Conservation (phyloP, 2,113 vertebrate genomes). For the Tricholaema leucomelas region DNA sequence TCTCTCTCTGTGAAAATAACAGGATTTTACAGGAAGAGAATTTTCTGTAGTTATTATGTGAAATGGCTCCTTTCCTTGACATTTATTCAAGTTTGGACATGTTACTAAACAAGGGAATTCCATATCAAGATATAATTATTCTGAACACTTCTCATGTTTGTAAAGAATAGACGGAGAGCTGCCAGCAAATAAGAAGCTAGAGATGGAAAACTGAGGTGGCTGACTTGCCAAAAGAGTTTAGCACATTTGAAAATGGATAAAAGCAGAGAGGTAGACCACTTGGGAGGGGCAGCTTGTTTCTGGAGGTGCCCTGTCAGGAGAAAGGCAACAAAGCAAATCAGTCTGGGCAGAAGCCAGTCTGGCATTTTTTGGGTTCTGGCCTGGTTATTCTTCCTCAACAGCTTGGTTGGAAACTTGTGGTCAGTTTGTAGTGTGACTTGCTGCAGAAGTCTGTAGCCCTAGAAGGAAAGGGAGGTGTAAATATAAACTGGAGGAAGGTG, state of each 20-base stretch:
- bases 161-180: not conserved
- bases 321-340: not conserved
- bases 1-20: not conserved
- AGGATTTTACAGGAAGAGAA: constrained; percentile 7
- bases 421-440: not conserved
- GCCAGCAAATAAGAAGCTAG: not conserved
- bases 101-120: not conserved
- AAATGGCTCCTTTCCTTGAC: not conserved
- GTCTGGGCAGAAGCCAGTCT: not conserved
- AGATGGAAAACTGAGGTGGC: not conserved
- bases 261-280: not conserved
- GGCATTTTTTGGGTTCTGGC: not conserved
- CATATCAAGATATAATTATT: not conserved
- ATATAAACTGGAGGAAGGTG: not conserved
- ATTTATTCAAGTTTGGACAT: not conserved
- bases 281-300: not conserved
- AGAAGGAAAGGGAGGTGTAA: not conserved
- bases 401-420: not conserved
- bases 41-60: not conserved
- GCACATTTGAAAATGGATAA: not conserved
- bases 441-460: not conserved
- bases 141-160: not conserved
- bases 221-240: not conserved
- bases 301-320: not conserved
- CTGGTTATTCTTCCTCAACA: not conserved